These are phyloP conservation scores for Saturnia pavonia DNA, from an alignment of 2,888 invertebrate species.

Conservation along the genomic window DNA sequence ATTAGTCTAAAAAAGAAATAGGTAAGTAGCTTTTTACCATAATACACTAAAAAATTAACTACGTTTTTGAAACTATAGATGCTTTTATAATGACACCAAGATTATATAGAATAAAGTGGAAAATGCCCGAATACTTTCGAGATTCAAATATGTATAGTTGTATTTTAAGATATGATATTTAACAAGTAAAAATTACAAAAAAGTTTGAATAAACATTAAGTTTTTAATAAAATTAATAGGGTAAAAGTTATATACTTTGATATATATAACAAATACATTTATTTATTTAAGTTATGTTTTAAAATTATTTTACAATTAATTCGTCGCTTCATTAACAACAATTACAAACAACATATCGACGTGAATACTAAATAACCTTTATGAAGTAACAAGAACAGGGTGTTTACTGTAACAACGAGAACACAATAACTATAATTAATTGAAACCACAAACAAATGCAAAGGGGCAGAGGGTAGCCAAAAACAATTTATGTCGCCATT, in stretches of 20 bases:
- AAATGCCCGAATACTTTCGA: too few species aligned
- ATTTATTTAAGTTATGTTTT: too few species aligned
- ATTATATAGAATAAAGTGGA: too few species aligned
- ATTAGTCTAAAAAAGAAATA: not conserved
- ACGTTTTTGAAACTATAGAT: too few species aligned
- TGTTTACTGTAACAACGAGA: constrained; percentile 41
- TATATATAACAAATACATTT: not conserved
- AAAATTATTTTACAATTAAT: too few species aligned
- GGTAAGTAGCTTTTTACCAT: too few species aligned
- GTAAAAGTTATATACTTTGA: not conserved
- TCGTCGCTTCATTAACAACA: not conserved
- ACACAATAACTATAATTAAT: constrained; percentile 66
- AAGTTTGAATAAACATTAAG: not conserved
- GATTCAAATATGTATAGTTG: not conserved
- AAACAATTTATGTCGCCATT: constrained; percentile 63
- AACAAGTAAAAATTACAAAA: not conserved
- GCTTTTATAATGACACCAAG: too few species aligned
- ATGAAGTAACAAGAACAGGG: constrained; percentile 48
- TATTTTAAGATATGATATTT: not conserved
- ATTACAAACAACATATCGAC: constrained; percentile 27
- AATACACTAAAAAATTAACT: not conserved
- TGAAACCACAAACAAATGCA: constrained; percentile 72
- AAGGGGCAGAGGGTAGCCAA: constrained; percentile 47
- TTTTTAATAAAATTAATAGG: not conserved
- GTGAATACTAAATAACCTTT: constrained; percentile 46